Conservation (phyloP, 2,888 invertebrate species). For the Biston stratarius region DNA sequence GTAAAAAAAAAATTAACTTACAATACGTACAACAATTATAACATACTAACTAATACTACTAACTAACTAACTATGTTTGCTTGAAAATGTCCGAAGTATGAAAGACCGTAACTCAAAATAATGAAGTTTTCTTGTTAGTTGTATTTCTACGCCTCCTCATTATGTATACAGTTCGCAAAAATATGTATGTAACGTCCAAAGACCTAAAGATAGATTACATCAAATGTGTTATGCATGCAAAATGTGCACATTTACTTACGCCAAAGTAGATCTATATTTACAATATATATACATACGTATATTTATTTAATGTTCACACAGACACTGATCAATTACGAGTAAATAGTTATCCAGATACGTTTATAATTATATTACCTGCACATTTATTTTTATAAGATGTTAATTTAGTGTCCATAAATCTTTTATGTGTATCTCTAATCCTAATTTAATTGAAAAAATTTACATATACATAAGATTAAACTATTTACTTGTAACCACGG, state of each 20-base stretch:
- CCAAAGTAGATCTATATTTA: neutral
- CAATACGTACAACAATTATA: too few relatives aligned
- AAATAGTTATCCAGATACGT: neutral
- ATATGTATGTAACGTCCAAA: too few relatives aligned
- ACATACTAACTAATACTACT: too few relatives aligned
- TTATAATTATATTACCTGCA: slow-evolving; percentile 2
- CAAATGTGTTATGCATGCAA: too few relatives aligned
- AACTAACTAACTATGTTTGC: neutral
- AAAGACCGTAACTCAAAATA: too few relatives aligned
- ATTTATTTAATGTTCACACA: too few relatives aligned
- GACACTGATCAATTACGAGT: neutral
- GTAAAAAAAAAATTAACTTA: neutral
- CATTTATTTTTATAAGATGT: neutral
- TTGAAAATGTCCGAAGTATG: neutral
- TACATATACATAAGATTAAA: slow-evolving; percentile 18
- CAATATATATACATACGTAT: too few relatives aligned
- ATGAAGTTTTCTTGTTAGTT: too few relatives aligned
- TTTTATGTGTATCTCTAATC: slow-evolving; percentile 19
- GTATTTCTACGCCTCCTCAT: too few relatives aligned
- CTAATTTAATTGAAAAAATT: slow-evolving; percentile 29
- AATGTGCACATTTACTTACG: too few relatives aligned
- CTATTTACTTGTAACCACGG: slow-evolving; percentile 15
- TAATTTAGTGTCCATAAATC: slow-evolving; percentile 24
- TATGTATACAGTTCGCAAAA: too few relatives aligned
- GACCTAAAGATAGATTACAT: too few relatives aligned